A percentile compares a stretch with the other conserved stretches of the same genome.
Conservation (phyloP, 2,888 invertebrate genomes). For the Pristionchus fissidentatus region DNA sequence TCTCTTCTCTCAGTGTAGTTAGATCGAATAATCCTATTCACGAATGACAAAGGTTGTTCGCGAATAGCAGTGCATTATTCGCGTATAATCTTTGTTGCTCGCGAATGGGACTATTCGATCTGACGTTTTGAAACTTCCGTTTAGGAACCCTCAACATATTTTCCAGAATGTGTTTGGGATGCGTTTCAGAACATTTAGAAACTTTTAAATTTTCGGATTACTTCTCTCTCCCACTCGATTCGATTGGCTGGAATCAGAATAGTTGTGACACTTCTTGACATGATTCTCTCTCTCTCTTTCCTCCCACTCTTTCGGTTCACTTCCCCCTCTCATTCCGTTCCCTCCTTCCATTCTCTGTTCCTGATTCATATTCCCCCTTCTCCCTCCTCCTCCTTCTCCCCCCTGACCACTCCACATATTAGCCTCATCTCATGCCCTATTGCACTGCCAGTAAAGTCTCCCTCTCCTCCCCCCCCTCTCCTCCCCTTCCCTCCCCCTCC, state of each 20-base stretch:
- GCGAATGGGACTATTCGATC: too few species aligned
- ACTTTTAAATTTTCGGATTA: neutral
- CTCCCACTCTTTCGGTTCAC: constrained; percentile 25
- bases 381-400: neutral
- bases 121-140: too few species aligned
- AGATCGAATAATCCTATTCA: neutral
- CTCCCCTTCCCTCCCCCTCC: constrained; percentile 16
- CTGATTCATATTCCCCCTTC: too few species aligned
- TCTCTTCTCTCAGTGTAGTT: neutral
- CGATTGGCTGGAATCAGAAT: neutral
- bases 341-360: neutral
- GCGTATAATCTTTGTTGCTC: too few species aligned
- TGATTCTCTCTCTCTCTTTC: neutral
- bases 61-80: too few species aligned
- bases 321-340: neutral
- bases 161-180: too few species aligned
- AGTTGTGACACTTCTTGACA: neutral
- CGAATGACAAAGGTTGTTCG: too few species aligned
- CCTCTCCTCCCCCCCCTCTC: neutral
- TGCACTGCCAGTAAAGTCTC: neutral
- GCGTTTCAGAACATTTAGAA: too few species aligned
- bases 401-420: constrained; percentile 28
- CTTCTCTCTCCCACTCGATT: neutral
- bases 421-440: constrained; percentile 38
- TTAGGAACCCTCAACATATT: too few species aligned